These are phyloP conservation scores for Microcebus murinus DNA, from an alignment of 2,113 vertebrate species.

Conservation along the genomic window DNA sequence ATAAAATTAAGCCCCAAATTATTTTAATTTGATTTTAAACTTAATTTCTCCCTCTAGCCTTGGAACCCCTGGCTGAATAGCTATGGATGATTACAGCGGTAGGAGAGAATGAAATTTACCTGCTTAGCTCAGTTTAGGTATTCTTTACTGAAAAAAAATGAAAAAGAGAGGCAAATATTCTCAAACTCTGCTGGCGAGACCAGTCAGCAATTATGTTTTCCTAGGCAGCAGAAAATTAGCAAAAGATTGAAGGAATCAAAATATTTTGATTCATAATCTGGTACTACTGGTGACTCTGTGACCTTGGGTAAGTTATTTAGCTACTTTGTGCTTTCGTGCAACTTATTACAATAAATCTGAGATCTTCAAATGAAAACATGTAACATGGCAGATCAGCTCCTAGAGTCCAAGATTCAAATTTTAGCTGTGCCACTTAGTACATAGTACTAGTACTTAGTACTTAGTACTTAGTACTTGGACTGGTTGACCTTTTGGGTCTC, in stretches of 20 bases:
- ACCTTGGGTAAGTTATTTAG: conserved; percentile 38
- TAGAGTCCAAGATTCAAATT: neutral
- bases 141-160: neutral
- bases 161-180: neutral
- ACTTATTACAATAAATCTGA: neutral
- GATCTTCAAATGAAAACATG: neutral
- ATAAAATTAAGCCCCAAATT: conserved; percentile 45
- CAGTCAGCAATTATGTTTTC: neutral
- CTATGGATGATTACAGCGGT: neutral
- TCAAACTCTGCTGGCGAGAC: neutral
- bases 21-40: conserved; percentile 31
- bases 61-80: conserved; percentile 21
- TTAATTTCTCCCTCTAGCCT: conserved; percentile 25
- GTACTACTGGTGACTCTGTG: neutral
- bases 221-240: neutral
- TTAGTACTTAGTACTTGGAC: too few species aligned
- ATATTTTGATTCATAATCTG: conserved; percentile 19
- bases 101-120: conserved; percentile 31
- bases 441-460: too few species aligned
- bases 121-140: conserved; percentile 6
- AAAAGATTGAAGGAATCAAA: neutral
- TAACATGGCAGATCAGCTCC: neutral
- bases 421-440: neutral
- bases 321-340: neutral
- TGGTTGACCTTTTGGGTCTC: neutral